phyloP scores from a whole-genome alignment of 2,888 invertebrate species.

The Cremastobaeus sp. region DNA sequence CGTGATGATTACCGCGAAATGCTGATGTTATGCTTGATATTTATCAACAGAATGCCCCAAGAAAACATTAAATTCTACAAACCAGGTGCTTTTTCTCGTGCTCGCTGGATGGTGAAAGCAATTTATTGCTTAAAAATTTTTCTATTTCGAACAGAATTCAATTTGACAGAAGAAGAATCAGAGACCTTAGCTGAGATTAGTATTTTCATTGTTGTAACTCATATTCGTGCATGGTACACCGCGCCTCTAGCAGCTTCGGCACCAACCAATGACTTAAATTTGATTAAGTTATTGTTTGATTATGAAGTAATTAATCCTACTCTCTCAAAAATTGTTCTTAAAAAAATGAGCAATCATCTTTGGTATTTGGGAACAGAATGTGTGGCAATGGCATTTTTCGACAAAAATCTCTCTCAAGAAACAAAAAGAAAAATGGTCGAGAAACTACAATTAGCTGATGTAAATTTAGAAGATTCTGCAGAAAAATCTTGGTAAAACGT shows the following conservation, averaged over 20 bases:
- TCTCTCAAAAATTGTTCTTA: constrained; percentile 5
- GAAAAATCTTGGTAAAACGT: background rate
- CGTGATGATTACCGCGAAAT: constrained; percentile 63
- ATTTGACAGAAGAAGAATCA: no score
- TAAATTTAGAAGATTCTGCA: background rate
- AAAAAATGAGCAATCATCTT: constrained; percentile 17
- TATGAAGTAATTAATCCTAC: constrained; percentile 1
- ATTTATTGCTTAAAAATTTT: no score
- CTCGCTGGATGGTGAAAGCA: no score
- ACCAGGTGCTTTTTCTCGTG: no score
- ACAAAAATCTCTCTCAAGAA: constrained; percentile 6
- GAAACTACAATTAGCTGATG: background rate
- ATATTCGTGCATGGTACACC: constrained; percentile 10
- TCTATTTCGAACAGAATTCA: no score
- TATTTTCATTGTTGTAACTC: constrained; percentile 9
- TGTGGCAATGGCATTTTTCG: constrained; percentile 9
- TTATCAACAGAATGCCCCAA: constrained; percentile 58
- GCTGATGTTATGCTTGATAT: constrained; percentile 62
- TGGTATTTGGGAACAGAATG: constrained; percentile 22
- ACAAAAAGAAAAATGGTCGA: constrained; percentile 14
- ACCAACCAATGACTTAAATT: constrained; percentile 13
- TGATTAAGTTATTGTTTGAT: constrained; percentile 5
- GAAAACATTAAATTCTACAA: constrained; percentile 56
- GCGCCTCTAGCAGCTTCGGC: constrained; percentile 8
- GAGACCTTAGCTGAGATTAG: background rate